phyloP scores from a whole-genome alignment of 2,797 vertebrate species.

The Neomorphus geoffroyi region DNA sequence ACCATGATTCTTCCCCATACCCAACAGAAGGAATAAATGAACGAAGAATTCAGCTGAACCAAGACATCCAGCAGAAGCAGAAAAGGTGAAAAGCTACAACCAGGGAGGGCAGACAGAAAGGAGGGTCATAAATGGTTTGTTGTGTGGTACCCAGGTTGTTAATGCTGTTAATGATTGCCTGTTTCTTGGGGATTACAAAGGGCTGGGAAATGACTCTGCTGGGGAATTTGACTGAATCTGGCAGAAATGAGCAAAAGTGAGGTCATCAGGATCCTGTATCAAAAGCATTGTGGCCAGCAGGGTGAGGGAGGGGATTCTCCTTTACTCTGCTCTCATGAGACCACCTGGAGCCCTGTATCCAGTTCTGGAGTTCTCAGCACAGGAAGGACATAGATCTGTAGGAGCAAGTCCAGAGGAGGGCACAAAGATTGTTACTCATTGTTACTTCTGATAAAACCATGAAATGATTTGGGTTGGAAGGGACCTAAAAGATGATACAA shows the following conservation, averaged over 20 bases:
- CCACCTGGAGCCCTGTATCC: too few relatives aligned
- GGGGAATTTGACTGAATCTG: background rate
- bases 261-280: background rate
- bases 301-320: too few relatives aligned
- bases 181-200: conserved; percentile 37
- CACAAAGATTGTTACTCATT: too few relatives aligned
- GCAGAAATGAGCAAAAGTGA: background rate
- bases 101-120: background rate
- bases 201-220: conserved; percentile 6
- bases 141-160: conserved; percentile 42
- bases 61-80: background rate
- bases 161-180: conserved; percentile 63
- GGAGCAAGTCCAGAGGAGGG: too few relatives aligned
- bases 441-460: too few relatives aligned
- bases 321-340: too few relatives aligned
- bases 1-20: conserved; percentile 1
- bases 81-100: conserved; percentile 39
- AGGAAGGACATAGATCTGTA: too few relatives aligned
- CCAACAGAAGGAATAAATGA: conserved; percentile 9
- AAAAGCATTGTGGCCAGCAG: too few relatives aligned
- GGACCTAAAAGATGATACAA: too few relatives aligned
- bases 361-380: too few relatives aligned
- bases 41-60: background rate
- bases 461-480: too few relatives aligned
- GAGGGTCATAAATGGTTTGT: conserved; percentile 45